Base-by-base conservation (phyloP, 2,797 vertebrate species). In the Myoxocephalus aenaeus region DNA sequence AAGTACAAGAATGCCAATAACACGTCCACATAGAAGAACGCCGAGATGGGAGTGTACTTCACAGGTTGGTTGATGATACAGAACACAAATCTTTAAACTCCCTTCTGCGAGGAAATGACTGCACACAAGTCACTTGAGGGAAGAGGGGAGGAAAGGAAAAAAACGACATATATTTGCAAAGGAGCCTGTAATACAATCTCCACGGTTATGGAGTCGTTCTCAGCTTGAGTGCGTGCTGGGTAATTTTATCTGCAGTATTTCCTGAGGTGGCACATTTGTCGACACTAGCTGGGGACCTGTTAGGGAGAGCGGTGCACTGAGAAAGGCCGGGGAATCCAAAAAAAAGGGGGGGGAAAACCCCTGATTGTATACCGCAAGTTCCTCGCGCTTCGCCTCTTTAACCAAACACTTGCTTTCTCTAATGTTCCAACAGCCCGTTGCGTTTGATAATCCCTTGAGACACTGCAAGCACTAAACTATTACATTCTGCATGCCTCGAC, bases 241-340 rank as follows among this genome's bases (percentile, higher is more conserved):
- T 90, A 87, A 93, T 90, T 86, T 86, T 84, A 92, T 89, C 85
- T 80, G 77, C 75, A 70, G 75, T 84, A 59, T 89, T 87, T 92
- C 87, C 91, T 91, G 90, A 93, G 90, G 87, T 89, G 88, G 88
- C 91, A 92, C 87, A 89, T 91, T 84, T 70, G 84, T 65, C 13
- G 50, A 36, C 63, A 36, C 75, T 75, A 79, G 80, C 86, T 44
- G 65, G 75, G 66, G 82, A 85, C 67, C 73, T 79, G 89, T 88
- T 84, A 81, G 70, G n/a, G 56, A 54, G 80, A 82, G 74, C 27
- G 68, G 50, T 0, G 74, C 75, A 54, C 29, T 67, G 85, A 58
- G 71, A 51, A 25, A 81, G 84, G 72, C 58, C 5, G 7, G n/a
- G 56, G 79, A 79, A 79, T 79, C 80, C 65, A 29, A 40, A 27